Conservation (phyloP, 2,888 invertebrate genomes). For the Bruchidius siliquastri region DNA sequence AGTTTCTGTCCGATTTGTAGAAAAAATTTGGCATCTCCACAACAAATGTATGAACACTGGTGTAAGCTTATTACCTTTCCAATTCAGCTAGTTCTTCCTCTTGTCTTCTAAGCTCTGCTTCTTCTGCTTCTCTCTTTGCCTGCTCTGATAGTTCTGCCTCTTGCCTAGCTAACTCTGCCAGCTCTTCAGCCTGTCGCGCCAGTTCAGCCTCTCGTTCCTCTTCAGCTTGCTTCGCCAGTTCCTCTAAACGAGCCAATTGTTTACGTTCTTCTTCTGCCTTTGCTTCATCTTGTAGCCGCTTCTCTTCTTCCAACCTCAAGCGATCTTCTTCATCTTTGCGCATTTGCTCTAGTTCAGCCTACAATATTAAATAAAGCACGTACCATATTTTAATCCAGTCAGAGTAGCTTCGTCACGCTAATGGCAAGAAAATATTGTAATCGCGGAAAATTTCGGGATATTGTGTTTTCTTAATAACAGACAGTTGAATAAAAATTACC, state of each 20-base stretch:
- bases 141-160: slow-evolving; percentile 64
- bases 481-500: slow-evolving; percentile 25
- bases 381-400: too few relatives aligned
- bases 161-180: slow-evolving; percentile 49
- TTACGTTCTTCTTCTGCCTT: slow-evolving; percentile 44
- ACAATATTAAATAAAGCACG: slow-evolving; percentile 19
- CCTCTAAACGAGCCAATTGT: slow-evolving; percentile 54
- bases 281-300: slow-evolving; percentile 43
- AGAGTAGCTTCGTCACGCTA: too few relatives aligned
- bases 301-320: slow-evolving; percentile 51
- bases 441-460: too few relatives aligned
- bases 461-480: too few relatives aligned
- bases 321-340: slow-evolving; percentile 54
- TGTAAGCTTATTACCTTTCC: slow-evolving; percentile 20
- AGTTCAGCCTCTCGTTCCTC: slow-evolving; percentile 64
- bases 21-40: too few relatives aligned
- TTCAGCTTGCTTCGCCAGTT: slow-evolving; percentile 58
- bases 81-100: slow-evolving; percentile 61
- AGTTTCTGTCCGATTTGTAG: too few relatives aligned
- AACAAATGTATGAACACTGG: too few relatives aligned
- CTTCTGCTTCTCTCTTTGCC: slow-evolving; percentile 55
- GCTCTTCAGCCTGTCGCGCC: slow-evolving; percentile 56
- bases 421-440: background rate
- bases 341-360: slow-evolving; percentile 51
- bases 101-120: slow-evolving; percentile 45